Evolutionary conservation across 2,888 invertebrate genomes (phyloP).

Genomic region (Desoria tigrina): DNA sequence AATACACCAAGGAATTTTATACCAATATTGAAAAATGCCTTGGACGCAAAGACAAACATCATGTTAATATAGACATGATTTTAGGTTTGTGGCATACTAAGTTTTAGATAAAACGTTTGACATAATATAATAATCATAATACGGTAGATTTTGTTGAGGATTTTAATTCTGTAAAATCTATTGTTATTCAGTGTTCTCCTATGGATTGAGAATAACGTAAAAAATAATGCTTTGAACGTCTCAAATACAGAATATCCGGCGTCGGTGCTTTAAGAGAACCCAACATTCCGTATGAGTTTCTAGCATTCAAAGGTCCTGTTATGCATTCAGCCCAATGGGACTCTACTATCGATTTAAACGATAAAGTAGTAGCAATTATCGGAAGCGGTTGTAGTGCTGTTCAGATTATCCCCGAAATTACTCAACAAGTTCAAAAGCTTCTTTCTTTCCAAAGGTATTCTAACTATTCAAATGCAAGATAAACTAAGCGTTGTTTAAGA

Average conservation of each 20-base stretch:
- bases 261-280: constrained; percentile 37
- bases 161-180: too few relatives aligned
- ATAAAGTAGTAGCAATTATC: constrained; percentile 40
- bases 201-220: too few relatives aligned
- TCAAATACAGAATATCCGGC: not conserved
- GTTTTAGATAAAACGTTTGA: too few relatives aligned
- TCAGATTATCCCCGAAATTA: constrained; percentile 43
- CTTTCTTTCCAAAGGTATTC: constrained; percentile 37
- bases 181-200: not conserved
- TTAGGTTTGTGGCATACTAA: too few relatives aligned
- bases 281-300: constrained; percentile 33
- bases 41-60: too few relatives aligned
- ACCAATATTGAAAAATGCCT: too few relatives aligned
- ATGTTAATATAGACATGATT: too few relatives aligned
- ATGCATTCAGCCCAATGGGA: constrained; percentile 47
- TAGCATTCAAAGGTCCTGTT: constrained; percentile 24
- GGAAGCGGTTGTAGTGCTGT: constrained; percentile 45
- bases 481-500: not conserved
- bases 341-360: constrained; percentile 26
- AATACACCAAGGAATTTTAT: too few relatives aligned
- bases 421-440: constrained; percentile 31
- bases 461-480: not conserved
- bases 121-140: too few relatives aligned
- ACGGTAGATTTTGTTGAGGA: too few relatives aligned
- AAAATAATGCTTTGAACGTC: too few relatives aligned